phyloP scores from a whole-genome alignment of 2,797 vertebrate species.

The Numenius phaeopus region DNA sequence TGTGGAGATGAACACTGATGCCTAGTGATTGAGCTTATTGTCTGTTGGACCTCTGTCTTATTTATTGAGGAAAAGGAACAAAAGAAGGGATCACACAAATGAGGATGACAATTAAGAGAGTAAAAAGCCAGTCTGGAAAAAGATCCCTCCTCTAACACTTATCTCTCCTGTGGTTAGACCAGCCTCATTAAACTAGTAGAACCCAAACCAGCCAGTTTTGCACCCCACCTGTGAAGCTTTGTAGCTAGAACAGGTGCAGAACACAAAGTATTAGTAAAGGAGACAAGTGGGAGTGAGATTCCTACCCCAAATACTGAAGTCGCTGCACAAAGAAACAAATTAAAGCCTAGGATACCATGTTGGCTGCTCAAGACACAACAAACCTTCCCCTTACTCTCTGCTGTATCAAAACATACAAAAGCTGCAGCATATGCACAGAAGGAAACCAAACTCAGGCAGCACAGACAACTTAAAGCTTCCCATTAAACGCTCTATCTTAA shows the following conservation, averaged over 20 bases:
- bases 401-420: not conserved
- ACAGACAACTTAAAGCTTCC: not conserved
- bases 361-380: not conserved
- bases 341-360: not conserved
- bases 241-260: not conserved
- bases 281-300: not conserved
- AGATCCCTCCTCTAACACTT: not conserved
- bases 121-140: slow-evolving; percentile 2
- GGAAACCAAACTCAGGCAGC: not conserved
- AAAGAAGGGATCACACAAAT: slow-evolving; percentile 7
- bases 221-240: not conserved
- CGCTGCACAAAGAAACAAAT: not conserved
- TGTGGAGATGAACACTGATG: slow-evolving; percentile 5
- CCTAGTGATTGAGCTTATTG: not conserved
- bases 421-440: not conserved
- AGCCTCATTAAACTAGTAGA: not conserved
- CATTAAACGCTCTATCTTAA: not conserved
- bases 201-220: not conserved
- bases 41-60: not conserved
- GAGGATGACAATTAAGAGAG: not conserved
- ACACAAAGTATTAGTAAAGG: not conserved
- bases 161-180: not conserved
- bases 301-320: not conserved
- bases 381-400: not conserved
- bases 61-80: not conserved